Percentiles rank a stretch among this genome's conserved stretches.
Evolutionary conservation across 2,797 vertebrate species (phyloP).

Genomic region (Gymnothorax javanicus): DNA sequence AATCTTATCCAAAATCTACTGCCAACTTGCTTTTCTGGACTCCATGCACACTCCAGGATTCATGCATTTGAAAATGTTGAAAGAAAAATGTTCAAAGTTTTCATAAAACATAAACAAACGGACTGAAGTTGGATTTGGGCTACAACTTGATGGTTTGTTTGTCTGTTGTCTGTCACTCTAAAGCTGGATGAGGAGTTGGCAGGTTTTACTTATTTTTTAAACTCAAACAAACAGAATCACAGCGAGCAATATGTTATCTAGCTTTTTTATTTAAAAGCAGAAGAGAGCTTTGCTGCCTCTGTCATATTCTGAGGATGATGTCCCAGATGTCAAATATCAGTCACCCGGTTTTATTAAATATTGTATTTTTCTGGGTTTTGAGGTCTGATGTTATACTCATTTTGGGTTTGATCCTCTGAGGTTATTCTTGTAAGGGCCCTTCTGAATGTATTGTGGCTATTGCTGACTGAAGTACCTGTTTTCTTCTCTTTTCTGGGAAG

Average conservation of each 20-base stretch:
- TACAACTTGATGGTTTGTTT: background rate
- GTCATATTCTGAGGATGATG: background rate
- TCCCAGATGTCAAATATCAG: constrained; percentile 2
- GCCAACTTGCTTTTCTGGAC: background rate
- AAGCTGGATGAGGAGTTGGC: background rate
- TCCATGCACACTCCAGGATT: background rate
- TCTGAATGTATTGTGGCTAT: background rate
- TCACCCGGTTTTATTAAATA: constrained; percentile 1
- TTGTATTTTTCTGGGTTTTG: background rate
- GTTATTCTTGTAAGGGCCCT: background rate
- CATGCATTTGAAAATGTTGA: background rate
- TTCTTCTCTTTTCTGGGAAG: no score
- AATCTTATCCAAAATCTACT: background rate
- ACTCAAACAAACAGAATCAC: background rate
- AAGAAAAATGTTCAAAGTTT: background rate
- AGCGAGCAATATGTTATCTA: background rate
- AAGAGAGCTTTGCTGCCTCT: background rate
- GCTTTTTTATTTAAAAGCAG: background rate
- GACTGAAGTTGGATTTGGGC: background rate
- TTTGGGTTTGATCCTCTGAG: background rate
- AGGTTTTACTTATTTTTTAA: background rate
- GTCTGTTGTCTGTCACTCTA: background rate
- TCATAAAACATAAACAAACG: background rate
- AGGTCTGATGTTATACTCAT: background rate
- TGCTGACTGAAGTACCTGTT: no score